Base-by-base conservation (phyloP, 2,113 vertebrate genomes). In the Holacanthus passer region DNA sequence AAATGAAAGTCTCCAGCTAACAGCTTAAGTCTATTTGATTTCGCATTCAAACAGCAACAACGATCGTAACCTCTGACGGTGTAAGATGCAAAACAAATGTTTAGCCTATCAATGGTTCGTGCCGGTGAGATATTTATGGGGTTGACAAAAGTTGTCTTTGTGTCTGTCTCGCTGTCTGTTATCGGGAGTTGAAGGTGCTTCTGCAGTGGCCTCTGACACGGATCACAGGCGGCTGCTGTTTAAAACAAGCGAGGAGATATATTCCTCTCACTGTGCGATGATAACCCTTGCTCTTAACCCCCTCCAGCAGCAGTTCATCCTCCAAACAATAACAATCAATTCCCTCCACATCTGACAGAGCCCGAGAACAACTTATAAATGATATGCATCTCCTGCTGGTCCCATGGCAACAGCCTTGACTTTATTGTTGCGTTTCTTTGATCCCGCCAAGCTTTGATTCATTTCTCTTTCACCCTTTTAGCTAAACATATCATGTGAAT, bases 401-500 rank as follows among this genome's bases (percentile, higher is more conserved):
- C 95, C 95, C 95, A 94, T 94, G 94, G 95, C 94, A 95, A 94
- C 93, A 86, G 88, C 90, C 92, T 95, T 93, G 94, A 94, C 95
- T 96, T 94, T 94, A 95, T 94, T 94, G 94, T 95, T 93, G 91
- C 82, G 63, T 92, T 89, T 89, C 95, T 95, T 96, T 96, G 94
- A 96, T 96, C 95, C 93, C 73, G 70, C 86, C 71, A 87, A 72
- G 92, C 95, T 96, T 96, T 96, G 95, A 96, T 96, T 95, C 92
- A 93, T 92, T 94, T 94, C 91, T 94, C 92, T 95, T 94, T 95
- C 94, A 89, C 94, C 94, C 94, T 96, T 96, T 95, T 95, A 95
- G 95, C 94, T 95, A 95, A 95, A 94, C 95, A 95, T 91, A 95
- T 96, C 95, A 95, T 95, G 93, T 94, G 94, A 95, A 94, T 96